Base-by-base conservation (phyloP, 2,797 vertebrate genomes). In the Lithobates pipiens region DNA sequence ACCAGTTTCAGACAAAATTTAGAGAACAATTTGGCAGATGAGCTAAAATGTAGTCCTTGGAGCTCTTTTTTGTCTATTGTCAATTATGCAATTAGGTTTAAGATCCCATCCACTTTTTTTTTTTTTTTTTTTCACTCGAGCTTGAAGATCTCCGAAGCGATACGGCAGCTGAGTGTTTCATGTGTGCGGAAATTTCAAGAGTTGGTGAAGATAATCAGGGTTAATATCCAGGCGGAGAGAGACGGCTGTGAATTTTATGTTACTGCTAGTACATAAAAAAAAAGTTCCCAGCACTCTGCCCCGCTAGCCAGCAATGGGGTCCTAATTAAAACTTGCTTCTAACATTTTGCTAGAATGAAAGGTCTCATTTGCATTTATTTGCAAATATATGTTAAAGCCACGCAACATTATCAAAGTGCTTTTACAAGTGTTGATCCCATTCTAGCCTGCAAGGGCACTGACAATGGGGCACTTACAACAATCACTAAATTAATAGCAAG, bases 21-120 rank as follows among this genome's bases (percentile, higher is more conserved):
- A 11, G 46, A 61, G 65, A 57, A 77, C 54, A 70, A 84, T 84
- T 78, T 78, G 29, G 75, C 46, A 78, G 50, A 85, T 73, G 76
- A 61, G 76, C 69, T 72, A 63, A 29, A 32, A 72, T 34, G 67
- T 72, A 16, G 44, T 72, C 68, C 68, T 71, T 18, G 32, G 67
- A 71, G 82, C 67, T 77, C 67, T 44, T 73, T 50, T 25, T 67
- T 46, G 42, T 79, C 25, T 67, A 80, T 78, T 74, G 70, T 72
- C 65, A 74, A 36, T 85, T 73, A 44, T 68, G 25, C 23, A 77
- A 77, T 84, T 84, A 57, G 27, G 67, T 71, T 77, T 70, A 71
- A 84, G 67, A 57, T 77, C 82, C 44, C n/a, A 63, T 67, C 34
- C 63, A 25, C 57, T 10, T 65, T 70, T 70, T 34, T 46, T 46